phyloP scores from a whole-genome alignment of 2,113 vertebrate genomes.

The Phoxinus phoxinus region DNA sequence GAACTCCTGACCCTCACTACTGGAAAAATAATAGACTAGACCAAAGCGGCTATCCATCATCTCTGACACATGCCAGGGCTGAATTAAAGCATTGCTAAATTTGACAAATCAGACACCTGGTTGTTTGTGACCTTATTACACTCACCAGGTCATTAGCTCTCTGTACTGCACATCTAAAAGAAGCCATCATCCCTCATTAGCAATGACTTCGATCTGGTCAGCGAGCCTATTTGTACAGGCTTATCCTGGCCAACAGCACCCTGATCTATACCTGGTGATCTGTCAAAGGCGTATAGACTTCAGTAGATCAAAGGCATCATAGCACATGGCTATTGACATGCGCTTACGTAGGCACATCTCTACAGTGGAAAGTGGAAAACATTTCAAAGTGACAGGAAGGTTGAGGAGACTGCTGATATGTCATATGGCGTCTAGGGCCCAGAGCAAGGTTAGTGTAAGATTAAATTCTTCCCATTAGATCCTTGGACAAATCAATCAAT shows the following conservation, averaged over 20 bases:
- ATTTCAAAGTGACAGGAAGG: slow-evolving; percentile 24
- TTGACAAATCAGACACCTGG: slow-evolving; percentile 14
- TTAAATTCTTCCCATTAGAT: background rate
- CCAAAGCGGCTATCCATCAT: slow-evolving; percentile 20
- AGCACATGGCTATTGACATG: slow-evolving; percentile 13
- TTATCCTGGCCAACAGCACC: background rate
- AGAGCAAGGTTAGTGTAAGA: slow-evolving; percentile 23
- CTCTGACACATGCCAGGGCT: background rate
- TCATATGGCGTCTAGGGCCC: slow-evolving; percentile 4
- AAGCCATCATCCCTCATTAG: slow-evolving; percentile 45
- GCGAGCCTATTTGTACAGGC: background rate
- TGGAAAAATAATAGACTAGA: slow-evolving; percentile 35
- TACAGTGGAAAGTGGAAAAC: background rate
- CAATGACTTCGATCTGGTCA: slow-evolving; percentile 25
- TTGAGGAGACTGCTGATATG: slow-evolving; percentile 27
- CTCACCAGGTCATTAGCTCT: slow-evolving; percentile 10
- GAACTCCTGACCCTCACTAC: slow-evolving; percentile 8
- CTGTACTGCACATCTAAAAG: slow-evolving; percentile 12
- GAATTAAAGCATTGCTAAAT: slow-evolving; percentile 25
- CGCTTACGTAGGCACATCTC: background rate
- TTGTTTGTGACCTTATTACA: slow-evolving; percentile 25
- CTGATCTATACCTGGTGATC: slow-evolving; percentile 34
- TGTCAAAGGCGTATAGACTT: slow-evolving; percentile 4
- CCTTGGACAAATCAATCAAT: background rate
- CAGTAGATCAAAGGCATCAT: slow-evolving; percentile 6